Evolutionary conservation across 2,888 invertebrate genomes (phyloP), one percentile per base, ranked within the genome.

Genomic region (Drosophila limbata): DNA sequence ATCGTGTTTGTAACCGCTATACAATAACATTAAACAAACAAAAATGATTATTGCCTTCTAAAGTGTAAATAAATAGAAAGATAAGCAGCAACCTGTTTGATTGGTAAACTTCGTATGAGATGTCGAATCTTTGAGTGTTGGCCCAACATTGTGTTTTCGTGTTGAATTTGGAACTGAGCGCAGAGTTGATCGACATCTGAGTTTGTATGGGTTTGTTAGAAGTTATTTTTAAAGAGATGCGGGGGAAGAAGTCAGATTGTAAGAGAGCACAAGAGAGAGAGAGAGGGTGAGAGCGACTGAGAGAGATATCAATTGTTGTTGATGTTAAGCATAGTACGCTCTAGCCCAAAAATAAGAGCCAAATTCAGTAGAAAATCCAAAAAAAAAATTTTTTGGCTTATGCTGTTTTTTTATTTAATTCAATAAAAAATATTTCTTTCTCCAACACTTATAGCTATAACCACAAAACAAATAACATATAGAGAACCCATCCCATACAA

Each of bases 111-210:
- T 31, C 17, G 19, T 19, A 53, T 5, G n/a, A 42, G 9, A 13
- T 53, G 35, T n/a, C 50, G 50, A 35, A 50, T 3, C n/a, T 10
- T 19, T n/a, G n/a, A 3, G n/a, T 15, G 40, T 6, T 21, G 17
- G 11, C 31, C 42, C 3, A 55, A 55, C 55, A 55, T 55, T 19
- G 9, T 42, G 17, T 5, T 3, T 9, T 33, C n/a, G 31, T 42
- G n/a, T 17, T 31, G 21, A 2, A 31, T 28, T 28, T 3, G 19
- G 19, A 40, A 53, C 40, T 53, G 40, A 53, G 31, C 13, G n/a
- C 10, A 9, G 31, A 19, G 13, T 19, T n/a, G 11, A n/a, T 19
- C 17, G n/a, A 31, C 13, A 0, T 21, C 8, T 9, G 17, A 40
- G 40, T 40, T 42, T 31, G 17, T 19, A 31, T 40, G 17, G 17